A percentile compares a stretch with the other conserved stretches of the same genome.
These are phyloP conservation scores for Erpornis zantholeuca DNA, from an alignment of 2,113 vertebrate species.

Conservation along the genomic window DNA sequence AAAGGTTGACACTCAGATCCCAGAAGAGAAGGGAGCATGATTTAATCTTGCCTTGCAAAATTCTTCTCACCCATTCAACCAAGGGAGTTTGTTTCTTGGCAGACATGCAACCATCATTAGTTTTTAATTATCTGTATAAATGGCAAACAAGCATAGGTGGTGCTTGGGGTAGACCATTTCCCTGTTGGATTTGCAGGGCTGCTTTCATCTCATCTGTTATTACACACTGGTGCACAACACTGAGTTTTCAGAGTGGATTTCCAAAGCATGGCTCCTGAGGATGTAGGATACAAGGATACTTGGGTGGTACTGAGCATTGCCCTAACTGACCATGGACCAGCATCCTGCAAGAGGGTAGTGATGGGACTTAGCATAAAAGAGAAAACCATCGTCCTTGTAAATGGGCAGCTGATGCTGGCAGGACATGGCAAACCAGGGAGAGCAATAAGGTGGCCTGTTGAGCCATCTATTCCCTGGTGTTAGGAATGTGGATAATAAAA, in stretches of 20 bases:
- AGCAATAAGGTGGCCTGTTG: background rate
- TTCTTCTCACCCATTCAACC: background rate
- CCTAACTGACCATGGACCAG: background rate
- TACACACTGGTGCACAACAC: background rate
- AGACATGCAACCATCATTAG: background rate
- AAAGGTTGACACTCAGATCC: background rate
- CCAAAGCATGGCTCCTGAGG: background rate
- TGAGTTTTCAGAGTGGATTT: background rate
- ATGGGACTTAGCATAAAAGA: background rate
- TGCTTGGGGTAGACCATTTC: background rate
- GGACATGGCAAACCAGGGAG: background rate
- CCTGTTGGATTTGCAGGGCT: background rate
- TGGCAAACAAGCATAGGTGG: background rate
- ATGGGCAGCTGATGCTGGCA: background rate
- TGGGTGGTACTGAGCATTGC: background rate
- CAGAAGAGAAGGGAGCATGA: background rate
- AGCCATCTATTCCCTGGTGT: background rate
- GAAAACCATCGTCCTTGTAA: background rate
- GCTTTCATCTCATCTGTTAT: background rate
- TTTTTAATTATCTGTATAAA: constrained; percentile 33
- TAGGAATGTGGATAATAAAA: background rate
- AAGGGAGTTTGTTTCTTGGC: constrained; percentile 27
- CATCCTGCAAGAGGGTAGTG: background rate
- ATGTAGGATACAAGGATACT: background rate
- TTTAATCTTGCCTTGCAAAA: constrained; percentile 30